phyloP scores from a whole-genome alignment of 2,113 vertebrate species.

The Sakesphorus luctuosus region DNA sequence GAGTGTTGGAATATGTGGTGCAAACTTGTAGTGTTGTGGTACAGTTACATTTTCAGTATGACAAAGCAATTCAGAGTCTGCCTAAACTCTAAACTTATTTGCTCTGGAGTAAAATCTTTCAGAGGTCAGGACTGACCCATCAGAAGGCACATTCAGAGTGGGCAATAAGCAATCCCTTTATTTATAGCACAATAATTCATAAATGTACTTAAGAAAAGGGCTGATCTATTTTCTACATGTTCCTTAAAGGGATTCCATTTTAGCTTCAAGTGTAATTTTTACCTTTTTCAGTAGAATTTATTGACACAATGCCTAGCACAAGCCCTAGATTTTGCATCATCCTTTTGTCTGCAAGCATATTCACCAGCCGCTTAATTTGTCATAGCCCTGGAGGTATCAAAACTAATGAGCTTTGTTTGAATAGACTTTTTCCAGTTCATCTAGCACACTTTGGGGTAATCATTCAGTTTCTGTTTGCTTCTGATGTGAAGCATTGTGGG shows the following conservation, averaged over 20 bases:
- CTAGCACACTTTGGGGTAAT: slow-evolving; percentile 91
- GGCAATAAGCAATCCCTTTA: slow-evolving; percentile 22
- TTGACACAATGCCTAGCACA: slow-evolving; percentile 79
- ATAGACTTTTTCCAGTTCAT: slow-evolving; percentile 93
- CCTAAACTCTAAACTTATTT: neutral
- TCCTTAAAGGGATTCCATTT: slow-evolving; percentile 79
- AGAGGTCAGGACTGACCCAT: slow-evolving; percentile 32
- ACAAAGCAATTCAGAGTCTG: neutral
- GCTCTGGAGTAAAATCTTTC: neutral
- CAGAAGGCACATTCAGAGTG: neutral
- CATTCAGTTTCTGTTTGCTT: slow-evolving; percentile 88
- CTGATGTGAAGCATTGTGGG: slow-evolving; percentile 82
- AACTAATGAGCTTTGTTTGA: slow-evolving; percentile 92
- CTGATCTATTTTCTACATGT: slow-evolving; percentile 71
- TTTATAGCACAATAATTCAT: slow-evolving; percentile 57
- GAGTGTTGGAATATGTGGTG: neutral
- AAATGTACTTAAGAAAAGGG: slow-evolving; percentile 65
- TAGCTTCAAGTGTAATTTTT: slow-evolving; percentile 78
- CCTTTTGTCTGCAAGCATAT: slow-evolving; percentile 84
- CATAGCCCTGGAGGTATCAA: slow-evolving; percentile 88
- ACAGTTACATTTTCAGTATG: neutral
- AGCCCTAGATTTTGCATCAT: slow-evolving; percentile 74
- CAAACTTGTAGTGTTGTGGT: neutral
- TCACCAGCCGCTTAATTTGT: slow-evolving; percentile 88
- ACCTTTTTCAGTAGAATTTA: slow-evolving; percentile 80